A percentile compares a stretch with the other conserved stretches of the same genome.
Conservation (phyloP, 2,113 vertebrate genomes). For the Chlorocebus sabaeus region DNA sequence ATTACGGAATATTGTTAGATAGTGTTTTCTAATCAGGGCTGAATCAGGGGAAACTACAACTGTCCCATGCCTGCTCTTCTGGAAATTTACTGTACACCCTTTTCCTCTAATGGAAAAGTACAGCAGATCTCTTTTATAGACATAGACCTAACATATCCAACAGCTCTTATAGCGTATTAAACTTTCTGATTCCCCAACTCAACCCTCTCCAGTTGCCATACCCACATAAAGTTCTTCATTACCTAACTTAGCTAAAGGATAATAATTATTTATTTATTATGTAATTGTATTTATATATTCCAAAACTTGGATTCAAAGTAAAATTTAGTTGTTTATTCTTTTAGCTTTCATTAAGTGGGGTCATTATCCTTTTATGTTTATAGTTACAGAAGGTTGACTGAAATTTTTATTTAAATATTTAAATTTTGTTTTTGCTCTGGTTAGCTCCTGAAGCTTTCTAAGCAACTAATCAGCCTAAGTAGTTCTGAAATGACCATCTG, state of each 20-base stretch:
- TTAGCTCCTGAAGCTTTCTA: slow-evolving; percentile 12
- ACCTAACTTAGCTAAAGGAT: not conserved
- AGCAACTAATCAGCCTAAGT: not conserved
- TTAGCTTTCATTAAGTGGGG: not conserved
- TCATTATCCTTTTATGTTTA: not conserved
- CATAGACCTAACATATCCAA: not conserved
- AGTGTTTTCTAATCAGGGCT: slow-evolving; percentile 40
- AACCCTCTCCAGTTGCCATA: not conserved
- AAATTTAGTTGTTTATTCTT: slow-evolving; percentile 14
- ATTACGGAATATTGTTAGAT: slow-evolving; percentile 25
- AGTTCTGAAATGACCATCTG: not conserved
- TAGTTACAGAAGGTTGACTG: not conserved
- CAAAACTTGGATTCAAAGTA: not conserved
- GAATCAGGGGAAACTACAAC: not conserved
- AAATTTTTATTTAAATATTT: slow-evolving; percentile 39
- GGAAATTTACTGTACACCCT: slow-evolving; percentile 68
- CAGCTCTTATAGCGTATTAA: not conserved
- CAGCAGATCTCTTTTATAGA: slow-evolving; percentile 41
- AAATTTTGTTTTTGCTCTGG: not conserved
- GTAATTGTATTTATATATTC: not conserved
- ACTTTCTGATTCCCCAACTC: not conserved
- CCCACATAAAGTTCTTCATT: not conserved
- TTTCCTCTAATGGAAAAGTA: slow-evolving; percentile 70
- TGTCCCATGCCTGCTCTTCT: slow-evolving; percentile 46
- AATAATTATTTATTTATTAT: not conserved